Conservation (phyloP, 2,888 invertebrate species). For the Ctena decussata region DNA sequence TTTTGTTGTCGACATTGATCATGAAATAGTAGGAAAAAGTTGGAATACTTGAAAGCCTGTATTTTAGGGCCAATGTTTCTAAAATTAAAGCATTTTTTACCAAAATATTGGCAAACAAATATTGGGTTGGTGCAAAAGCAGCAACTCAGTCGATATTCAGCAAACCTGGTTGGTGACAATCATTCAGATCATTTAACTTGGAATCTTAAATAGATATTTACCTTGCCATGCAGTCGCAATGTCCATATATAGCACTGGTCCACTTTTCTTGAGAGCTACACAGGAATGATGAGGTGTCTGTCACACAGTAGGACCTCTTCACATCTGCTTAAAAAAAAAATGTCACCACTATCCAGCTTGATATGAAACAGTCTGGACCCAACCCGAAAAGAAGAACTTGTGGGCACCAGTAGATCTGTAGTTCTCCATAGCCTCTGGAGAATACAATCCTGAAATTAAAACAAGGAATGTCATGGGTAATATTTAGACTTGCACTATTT, state of each 20-base stretch:
- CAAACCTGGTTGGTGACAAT: too few species aligned
- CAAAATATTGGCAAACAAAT: too few species aligned
- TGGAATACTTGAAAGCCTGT: too few species aligned
- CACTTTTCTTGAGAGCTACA: background rate
- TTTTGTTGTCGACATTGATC: too few species aligned
- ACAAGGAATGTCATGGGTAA: background rate
- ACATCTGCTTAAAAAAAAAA: background rate
- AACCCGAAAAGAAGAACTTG: slow-evolving; percentile 19
- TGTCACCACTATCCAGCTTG: background rate
- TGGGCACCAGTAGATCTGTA: slow-evolving; percentile 20
- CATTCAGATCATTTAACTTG: too few species aligned
- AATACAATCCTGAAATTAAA: slow-evolving; percentile 10
- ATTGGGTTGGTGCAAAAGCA: too few species aligned
- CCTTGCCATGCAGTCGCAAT: slow-evolving; percentile 4
- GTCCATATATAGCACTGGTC: slow-evolving; percentile 1
- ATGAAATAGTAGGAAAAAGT: too few species aligned
- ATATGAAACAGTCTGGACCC: slow-evolving; percentile 17
- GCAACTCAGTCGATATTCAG: too few species aligned
- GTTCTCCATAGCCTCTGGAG: slow-evolving; percentile 17
- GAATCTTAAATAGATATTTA: background rate
- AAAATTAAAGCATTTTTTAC: too few species aligned
- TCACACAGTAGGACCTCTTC: background rate
- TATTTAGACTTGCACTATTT: background rate
- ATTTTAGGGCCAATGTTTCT: too few species aligned
- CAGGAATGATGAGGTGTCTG: slow-evolving; percentile 1